Base-by-base conservation (phyloP, 2,113 vertebrate genomes). In the Alligator mississippiensis region DNA sequence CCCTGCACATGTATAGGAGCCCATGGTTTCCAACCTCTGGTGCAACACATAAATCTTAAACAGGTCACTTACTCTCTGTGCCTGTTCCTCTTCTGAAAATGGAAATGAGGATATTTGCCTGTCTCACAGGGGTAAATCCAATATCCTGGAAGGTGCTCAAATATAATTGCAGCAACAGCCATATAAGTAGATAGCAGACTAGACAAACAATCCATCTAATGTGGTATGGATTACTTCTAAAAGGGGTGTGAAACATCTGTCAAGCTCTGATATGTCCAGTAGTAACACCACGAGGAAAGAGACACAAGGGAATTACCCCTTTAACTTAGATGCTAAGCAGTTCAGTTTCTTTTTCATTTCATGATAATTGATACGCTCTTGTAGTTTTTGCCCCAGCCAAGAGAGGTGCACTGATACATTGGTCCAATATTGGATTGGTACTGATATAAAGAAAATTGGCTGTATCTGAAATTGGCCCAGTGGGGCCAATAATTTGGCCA, bases 311-410 rank as follows among this genome's bases (percentile, higher is more conserved):
- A 34, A 0, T 11, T 0, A 0, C 3, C 75, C 93, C 63, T 63
- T n/a, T 2, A 19, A 38, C 64, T 38, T 47, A 4, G 47, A 21
- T 90, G 47, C n/a, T 84, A 93, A 85, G 87, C 18, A 0, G 1
- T 30, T 66, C 15, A 76, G 80, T 59, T 95, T 84, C 92, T 93
- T 77, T 59, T 88, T 84, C 58, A 74, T 60, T 30, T 83, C 68
- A 58, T 0, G 1, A n/a, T 16, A 62, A 3, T 1, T 2, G 64
- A 72, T 74, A 83, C 91, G 72, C n/a, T 9, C 60, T 81, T 59
- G 77, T 55, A 58, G 4, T 68, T 77, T 79, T 78, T 87, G 17
- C n/a, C 27, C 9, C 9, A 47, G 47, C 47, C 47, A 47, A 9
- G 7, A 47, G 47, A 47, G 47, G 47, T 47, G 47, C 47, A 47